Conservation (phyloP, 2,113 vertebrate species). For the human (Homo sapiens) region DNA sequence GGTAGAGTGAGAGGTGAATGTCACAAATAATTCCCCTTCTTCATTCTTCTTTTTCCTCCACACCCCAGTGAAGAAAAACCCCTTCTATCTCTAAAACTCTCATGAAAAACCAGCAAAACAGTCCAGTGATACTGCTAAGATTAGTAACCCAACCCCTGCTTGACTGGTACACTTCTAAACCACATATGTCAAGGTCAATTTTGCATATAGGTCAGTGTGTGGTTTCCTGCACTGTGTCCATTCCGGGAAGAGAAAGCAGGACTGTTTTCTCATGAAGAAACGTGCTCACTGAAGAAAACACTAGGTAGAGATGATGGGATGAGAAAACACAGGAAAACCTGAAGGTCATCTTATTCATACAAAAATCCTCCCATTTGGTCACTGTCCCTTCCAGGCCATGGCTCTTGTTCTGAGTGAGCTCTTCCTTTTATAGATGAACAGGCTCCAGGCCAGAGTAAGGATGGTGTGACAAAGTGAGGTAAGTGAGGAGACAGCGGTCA, state of each 20-base stretch:
- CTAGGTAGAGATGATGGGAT: background rate
- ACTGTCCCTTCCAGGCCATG: background rate
- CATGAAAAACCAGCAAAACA: slow-evolving; percentile 9
- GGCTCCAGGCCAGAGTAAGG: background rate
- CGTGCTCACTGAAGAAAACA: background rate
- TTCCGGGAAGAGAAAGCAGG: background rate
- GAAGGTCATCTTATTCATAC: slow-evolving; percentile 60
- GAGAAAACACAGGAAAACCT: background rate
- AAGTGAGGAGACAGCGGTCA: background rate
- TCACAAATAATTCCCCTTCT: slow-evolving; percentile 50
- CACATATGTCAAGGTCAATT: background rate
- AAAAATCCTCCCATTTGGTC: slow-evolving; percentile 34
- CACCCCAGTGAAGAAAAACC: slow-evolving; percentile 40
- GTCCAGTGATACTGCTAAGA: background rate
- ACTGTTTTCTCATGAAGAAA: background rate
- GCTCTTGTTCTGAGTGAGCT: slow-evolving; percentile 22
- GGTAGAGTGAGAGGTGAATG: slow-evolving; percentile 22
- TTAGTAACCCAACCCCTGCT: background rate
- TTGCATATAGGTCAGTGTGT: slow-evolving; percentile 42
- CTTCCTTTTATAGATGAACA: background rate
- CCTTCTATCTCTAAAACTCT: slow-evolving; percentile 53
- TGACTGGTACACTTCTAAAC: background rate
- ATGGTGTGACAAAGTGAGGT: background rate
- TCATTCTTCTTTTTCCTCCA: slow-evolving; percentile 53
- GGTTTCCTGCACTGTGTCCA: slow-evolving; percentile 46